A percentile compares a stretch with the other conserved stretches of the same genome.
These are phyloP conservation scores for Pycnomerus fuliginosus DNA, from an alignment of 2,888 invertebrate species.

Conservation along the genomic window DNA sequence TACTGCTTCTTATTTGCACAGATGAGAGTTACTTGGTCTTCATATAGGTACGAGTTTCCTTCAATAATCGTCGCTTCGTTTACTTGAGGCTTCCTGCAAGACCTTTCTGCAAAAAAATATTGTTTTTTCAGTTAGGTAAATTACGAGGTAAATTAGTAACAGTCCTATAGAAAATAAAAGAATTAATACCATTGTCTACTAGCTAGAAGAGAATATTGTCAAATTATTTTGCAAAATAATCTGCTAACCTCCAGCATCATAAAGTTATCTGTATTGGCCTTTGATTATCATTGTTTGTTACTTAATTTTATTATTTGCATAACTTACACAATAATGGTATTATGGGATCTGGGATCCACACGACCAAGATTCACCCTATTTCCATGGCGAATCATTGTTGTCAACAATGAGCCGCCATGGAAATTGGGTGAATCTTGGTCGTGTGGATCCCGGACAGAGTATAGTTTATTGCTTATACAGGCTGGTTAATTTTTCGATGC, in stretches of 20 bases:
- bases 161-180: slow-evolving; percentile 4
- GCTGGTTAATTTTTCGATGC: too few species aligned
- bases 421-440: too few species aligned
- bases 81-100: slow-evolving; percentile 56
- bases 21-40: slow-evolving; percentile 51
- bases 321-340: too few species aligned
- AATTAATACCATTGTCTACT: slow-evolving; percentile 1
- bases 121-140: slow-evolving; percentile 10
- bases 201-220: background rate
- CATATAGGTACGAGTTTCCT: slow-evolving; percentile 56
- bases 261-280: background rate
- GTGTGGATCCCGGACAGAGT: too few species aligned
- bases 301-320: background rate
- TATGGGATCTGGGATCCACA: too few species aligned
- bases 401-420: too few species aligned
- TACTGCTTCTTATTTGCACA: slow-evolving; percentile 44
- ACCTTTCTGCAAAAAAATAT: slow-evolving; percentile 49
- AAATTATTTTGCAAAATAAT: background rate
- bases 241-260: background rate
- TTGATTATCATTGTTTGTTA: background rate
- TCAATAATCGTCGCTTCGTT: slow-evolving; percentile 47
- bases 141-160: too few species aligned
- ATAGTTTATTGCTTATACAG: too few species aligned
- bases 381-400: too few species aligned
- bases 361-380: too few species aligned